Evolutionary conservation across 2,888 invertebrate species (phyloP), one percentile per base, ranked within the genome.

Genomic region (Anaspis maculata): DNA sequence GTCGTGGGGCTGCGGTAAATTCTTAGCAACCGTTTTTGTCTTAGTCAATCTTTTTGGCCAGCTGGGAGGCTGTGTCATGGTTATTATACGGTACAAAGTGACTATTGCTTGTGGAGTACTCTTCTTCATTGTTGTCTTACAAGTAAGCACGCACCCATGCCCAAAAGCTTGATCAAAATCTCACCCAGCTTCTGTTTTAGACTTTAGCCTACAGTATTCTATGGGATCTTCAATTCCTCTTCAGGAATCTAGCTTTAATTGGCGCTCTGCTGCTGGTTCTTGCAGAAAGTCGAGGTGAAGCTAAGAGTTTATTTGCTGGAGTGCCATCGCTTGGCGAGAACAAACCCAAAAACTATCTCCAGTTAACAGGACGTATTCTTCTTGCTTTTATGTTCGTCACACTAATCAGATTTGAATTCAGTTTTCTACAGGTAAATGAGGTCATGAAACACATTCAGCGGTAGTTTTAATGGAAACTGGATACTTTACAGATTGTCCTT

Each of bases 351-450:
- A 91, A 88, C 52, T 91, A 95, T 66, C 74, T 98, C 61, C 95
- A 97, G 70, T 73, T 99, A 19, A 90, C 92, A 32, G 98, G 98
- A 21, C 79, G 98, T 49, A 78, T 97, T 46, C 75, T 98, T 32
- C 74, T 99, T 35, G 95, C 97, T 13, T 95, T 98, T 67, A 99
- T 99, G 98, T 98, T 98, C 66, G 78, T 96, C 57, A 97, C 97
- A 6, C 73, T 98, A 32, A 79, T 98, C 44, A 78, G 95, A 57
- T 89, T 97, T 59, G 97, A 98, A 66, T 68, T 89, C 41, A 86
- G 86, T 26, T 83, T 95, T 64, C 65, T 92, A 56, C 89, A 88
- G 76, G 84, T 84, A 52, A 64, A 64, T 24, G 6, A 24, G 5
- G 12, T 10, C 4, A 24, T 11, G 7, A 9, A 24, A 24, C 10